These are phyloP conservation scores for Microctonus brassicae DNA, from an alignment of 2,888 invertebrate species.

Conservation along the genomic window DNA sequence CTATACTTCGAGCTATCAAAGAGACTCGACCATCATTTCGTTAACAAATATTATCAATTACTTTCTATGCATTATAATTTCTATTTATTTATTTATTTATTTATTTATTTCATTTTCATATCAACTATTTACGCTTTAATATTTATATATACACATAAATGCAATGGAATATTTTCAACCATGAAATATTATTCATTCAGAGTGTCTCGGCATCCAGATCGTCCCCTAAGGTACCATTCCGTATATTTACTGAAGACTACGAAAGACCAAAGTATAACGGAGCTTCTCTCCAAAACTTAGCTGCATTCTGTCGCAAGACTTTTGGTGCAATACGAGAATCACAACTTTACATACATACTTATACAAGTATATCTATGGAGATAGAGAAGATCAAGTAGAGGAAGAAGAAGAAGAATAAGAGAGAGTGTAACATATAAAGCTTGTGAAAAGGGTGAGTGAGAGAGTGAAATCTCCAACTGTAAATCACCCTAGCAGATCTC, in stretches of 20 bases:
- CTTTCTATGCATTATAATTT: too few relatives aligned
- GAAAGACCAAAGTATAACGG: slow-evolving; percentile 15
- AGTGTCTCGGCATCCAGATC: slow-evolving; percentile 40
- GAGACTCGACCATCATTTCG: too few relatives aligned
- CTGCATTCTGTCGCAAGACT: background rate
- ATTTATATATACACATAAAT: background rate
- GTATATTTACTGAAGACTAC: slow-evolving; percentile 47
- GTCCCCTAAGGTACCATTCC: slow-evolving; percentile 47
- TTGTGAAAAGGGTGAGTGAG: background rate
- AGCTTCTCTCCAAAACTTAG: slow-evolving; percentile 16
- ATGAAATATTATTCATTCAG: slow-evolving; percentile 19
- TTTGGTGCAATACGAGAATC: slow-evolving; percentile 4
- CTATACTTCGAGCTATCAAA: too few relatives aligned
- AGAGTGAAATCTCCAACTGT: slow-evolving; percentile 16
- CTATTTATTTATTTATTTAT: background rate
- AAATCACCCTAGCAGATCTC: slow-evolving; percentile 28
- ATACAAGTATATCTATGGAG: slow-evolving; percentile 24
- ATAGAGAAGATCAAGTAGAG: slow-evolving; percentile 19
- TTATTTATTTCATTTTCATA: background rate
- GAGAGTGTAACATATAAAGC: background rate
- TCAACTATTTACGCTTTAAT: background rate
- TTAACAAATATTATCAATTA: background rate
- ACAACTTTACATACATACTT: slow-evolving; percentile 22
- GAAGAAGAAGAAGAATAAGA: background rate
- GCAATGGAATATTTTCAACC: background rate